These are phyloP conservation scores for Cryptus viduatorius DNA, from an alignment of 2,888 invertebrate genomes.

Conservation along the genomic window DNA sequence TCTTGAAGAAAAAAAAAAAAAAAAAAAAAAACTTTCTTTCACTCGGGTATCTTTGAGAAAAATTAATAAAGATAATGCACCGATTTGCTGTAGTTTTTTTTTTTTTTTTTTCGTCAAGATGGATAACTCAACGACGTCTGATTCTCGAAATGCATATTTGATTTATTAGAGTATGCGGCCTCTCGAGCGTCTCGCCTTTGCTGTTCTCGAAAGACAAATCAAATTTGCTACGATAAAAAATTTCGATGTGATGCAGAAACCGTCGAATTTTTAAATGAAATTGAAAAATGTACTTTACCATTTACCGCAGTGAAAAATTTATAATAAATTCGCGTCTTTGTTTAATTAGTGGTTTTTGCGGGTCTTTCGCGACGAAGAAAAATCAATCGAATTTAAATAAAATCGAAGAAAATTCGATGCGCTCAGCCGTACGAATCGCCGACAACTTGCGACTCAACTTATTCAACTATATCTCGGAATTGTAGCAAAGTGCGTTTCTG, in stretches of 20 bases:
- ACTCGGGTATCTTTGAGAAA: constrained; percentile 2
- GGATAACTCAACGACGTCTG: constrained; percentile 24
- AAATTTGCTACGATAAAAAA: not conserved
- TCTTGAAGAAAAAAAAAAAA: not conserved
- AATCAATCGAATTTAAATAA: not conserved
- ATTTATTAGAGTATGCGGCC: constrained; percentile 37
- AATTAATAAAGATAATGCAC: constrained; percentile 62
- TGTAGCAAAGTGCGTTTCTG: constrained; percentile 11
- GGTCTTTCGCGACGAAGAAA: no score
- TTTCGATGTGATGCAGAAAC: not conserved
- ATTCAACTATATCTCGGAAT: not conserved
- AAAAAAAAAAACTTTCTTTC: constrained; percentile 20
- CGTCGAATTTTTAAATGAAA: not conserved
- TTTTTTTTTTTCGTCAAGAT: not conserved
- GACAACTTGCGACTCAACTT: not conserved
- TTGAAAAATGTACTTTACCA: not conserved
- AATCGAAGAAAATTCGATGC: not conserved
- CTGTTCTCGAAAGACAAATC: not conserved
- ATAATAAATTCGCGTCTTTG: no score
- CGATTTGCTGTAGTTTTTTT: not conserved
- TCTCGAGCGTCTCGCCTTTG: not conserved
- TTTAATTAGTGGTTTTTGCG: no score
- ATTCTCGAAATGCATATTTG: constrained; percentile 7
- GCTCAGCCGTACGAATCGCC: not conserved
- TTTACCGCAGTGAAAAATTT: no score